Evolutionary conservation across 2,797 vertebrate genomes (phyloP).

Genomic region (Thripadectes ignobilis): DNA sequence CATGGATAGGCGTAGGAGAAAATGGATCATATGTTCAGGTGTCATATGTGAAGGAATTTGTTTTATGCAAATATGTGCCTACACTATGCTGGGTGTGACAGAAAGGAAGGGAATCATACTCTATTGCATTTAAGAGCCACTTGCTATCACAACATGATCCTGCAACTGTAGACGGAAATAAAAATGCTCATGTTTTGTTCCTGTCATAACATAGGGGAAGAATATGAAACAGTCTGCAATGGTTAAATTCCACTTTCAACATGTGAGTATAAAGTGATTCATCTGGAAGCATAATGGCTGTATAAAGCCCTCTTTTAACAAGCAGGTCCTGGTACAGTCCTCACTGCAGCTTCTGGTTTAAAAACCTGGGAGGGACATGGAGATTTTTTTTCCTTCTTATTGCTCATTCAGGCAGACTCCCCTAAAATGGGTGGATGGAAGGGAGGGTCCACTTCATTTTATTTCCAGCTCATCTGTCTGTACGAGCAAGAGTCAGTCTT

Average conservation of each 20-base stretch:
- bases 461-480: neutral
- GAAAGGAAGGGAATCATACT: neutral
- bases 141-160: neutral
- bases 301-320: neutral
- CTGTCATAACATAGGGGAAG: neutral
- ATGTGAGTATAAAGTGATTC: neutral
- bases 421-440: neutral
- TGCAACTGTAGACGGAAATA: neutral
- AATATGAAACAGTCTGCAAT: neutral
- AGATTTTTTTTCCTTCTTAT: neutral
- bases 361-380: neutral
- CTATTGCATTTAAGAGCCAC: neutral
- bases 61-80: neutral
- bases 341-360: neutral
- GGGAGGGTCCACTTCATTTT: neutral
- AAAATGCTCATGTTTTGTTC: neutral
- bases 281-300: neutral
- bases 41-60: neutral
- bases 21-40: neutral
- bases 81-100: neutral
- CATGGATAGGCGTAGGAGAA: neutral
- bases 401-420: neutral
- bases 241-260: constrained; percentile 2
- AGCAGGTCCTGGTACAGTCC: neutral
- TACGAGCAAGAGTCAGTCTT: neutral